Conservation (phyloP, 1,140 invertebrate genomes). For the Lordiphosa stackelbergi region DNA sequence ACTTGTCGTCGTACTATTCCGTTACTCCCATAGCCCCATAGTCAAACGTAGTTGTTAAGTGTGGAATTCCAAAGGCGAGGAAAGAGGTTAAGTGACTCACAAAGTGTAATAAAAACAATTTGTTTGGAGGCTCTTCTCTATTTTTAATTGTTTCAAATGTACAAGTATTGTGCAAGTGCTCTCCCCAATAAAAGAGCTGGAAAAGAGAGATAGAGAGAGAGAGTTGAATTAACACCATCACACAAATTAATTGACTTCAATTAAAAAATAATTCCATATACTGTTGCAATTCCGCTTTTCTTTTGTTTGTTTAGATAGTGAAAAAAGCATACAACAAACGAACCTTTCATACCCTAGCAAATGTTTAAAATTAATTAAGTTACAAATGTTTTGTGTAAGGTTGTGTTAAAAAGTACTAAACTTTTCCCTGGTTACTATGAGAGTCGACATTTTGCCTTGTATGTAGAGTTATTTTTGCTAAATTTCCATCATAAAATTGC, state of each 20-base stretch:
- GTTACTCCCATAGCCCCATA: too few relatives aligned
- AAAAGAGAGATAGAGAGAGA: slow-evolving; percentile 9
- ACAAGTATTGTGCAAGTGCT: slow-evolving; percentile 1
- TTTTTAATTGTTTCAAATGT: slow-evolving; percentile 23
- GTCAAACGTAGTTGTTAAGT: slow-evolving; percentile 19
- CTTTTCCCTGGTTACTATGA: too few relatives aligned
- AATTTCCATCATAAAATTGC: too few relatives aligned
- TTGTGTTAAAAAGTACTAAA: too few relatives aligned
- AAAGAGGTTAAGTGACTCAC: slow-evolving; percentile 42
- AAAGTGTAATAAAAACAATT: slow-evolving; percentile 27
- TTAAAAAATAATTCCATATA: slow-evolving; percentile 63
- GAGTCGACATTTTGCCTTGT: too few relatives aligned
- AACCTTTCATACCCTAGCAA: not conserved
- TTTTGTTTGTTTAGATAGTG: too few relatives aligned
- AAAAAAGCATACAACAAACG: slow-evolving; percentile 18
- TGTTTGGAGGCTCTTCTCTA: slow-evolving; percentile 18
- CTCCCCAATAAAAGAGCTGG: not conserved
- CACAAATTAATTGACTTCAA: slow-evolving; percentile 75
- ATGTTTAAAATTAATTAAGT: too few relatives aligned
- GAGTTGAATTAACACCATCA: slow-evolving; percentile 69
- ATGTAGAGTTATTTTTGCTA: too few relatives aligned
- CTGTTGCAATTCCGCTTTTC: too few relatives aligned
- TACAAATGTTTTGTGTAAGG: too few relatives aligned
- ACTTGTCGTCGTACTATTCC: not conserved
- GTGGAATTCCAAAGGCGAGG: slow-evolving; percentile 5